Conservation (phyloP, 2,113 vertebrate species). For the Grallaria varia region DNA sequence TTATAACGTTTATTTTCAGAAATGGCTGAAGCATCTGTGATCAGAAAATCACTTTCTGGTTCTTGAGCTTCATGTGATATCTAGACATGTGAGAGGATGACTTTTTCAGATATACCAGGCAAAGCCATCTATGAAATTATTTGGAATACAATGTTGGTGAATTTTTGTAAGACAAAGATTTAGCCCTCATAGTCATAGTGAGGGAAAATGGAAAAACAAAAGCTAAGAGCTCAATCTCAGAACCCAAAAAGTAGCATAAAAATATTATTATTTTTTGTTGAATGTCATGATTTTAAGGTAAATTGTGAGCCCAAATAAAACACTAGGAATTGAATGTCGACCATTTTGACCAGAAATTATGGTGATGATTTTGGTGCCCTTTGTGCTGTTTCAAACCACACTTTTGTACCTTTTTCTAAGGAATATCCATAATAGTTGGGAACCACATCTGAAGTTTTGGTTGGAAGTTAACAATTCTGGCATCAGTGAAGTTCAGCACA, state of each 20-base stretch:
- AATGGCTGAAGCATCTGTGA: background rate
- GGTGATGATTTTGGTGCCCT: background rate
- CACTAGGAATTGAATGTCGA: background rate
- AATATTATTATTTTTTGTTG: background rate
- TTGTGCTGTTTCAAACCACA: background rate
- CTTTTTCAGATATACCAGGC: background rate
- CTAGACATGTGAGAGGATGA: background rate
- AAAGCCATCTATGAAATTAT: background rate
- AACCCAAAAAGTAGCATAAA: background rate
- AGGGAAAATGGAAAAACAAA: background rate
- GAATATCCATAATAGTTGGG: background rate
- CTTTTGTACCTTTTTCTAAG: background rate
- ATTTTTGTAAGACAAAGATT: background rate
- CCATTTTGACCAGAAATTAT: background rate
- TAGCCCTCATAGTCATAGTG: background rate
- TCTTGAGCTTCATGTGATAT: background rate
- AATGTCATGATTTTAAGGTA: background rate
- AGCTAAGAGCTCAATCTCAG: background rate
- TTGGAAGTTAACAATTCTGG: background rate
- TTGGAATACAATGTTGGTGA: background rate
- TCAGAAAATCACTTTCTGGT: background rate
- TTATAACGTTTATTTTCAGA: background rate
- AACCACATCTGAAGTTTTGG: background rate
- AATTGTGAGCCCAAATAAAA: background rate
- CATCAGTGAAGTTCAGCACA: background rate